phyloP scores from a whole-genome alignment of 2,888 invertebrate species.

The Ellobium chinense region DNA sequence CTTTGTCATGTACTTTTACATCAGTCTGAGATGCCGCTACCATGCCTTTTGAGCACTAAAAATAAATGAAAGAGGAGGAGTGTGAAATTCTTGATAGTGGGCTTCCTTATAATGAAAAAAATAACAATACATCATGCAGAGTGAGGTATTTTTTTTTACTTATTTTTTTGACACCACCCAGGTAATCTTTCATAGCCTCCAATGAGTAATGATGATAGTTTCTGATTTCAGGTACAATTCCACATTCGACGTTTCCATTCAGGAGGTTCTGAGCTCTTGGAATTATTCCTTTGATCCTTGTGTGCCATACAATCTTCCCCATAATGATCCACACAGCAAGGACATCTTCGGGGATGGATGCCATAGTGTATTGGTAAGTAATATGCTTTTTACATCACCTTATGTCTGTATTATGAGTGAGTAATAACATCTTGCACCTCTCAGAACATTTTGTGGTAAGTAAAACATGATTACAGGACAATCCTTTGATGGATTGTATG shows the following conservation, averaged over 20 bases:
- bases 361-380: slow-evolving; percentile 65
- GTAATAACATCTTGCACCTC: no score
- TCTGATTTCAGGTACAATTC: slow-evolving; percentile 48
- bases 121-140: not conserved
- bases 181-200: not conserved
- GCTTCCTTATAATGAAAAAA: not conserved
- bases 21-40: not conserved
- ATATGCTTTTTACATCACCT: not conserved
- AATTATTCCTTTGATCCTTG: slow-evolving; percentile 72
- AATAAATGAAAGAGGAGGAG: not conserved
- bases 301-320: slow-evolving; percentile 62
- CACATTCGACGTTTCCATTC: slow-evolving; percentile 33
- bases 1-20: not conserved
- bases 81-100: not conserved
- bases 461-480: no score
- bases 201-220: not conserved
- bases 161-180: not conserved
- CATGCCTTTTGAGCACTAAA: not conserved
- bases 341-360: slow-evolving; percentile 65
- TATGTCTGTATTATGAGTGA: no score
- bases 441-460: no score
- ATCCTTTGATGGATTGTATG: no score
- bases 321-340: slow-evolving; percentile 57
- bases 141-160: not conserved
- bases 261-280: slow-evolving; percentile 47